Conservation (phyloP, 1,140 invertebrate genomes). For the Drosophila lacteicornis region DNA sequence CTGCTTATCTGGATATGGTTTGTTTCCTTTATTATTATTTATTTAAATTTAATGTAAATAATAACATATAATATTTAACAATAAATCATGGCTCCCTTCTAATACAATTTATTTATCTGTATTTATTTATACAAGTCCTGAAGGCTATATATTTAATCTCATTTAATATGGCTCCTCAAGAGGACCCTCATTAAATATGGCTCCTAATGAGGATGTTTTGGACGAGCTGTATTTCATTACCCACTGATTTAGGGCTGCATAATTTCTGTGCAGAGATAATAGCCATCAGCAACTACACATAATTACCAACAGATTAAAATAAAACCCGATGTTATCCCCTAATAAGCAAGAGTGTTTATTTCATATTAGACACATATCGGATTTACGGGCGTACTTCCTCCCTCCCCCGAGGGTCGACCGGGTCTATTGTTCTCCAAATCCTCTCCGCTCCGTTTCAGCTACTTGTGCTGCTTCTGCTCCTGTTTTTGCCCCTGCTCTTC, state of each 20-base stretch:
- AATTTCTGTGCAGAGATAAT: not conserved
- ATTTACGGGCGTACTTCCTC: not conserved
- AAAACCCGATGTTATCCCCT: not conserved
- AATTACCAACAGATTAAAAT: not conserved
- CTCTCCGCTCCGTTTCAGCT: not conserved
- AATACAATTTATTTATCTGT: too few species aligned
- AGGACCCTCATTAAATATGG: too few species aligned
- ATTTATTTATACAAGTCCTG: not conserved
- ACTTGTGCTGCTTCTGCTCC: not conserved
- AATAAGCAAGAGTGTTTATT: conserved; percentile 2
- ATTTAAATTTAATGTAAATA: too few species aligned
- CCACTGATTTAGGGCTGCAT: too few species aligned
- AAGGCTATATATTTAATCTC: too few species aligned
- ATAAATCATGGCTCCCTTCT: too few species aligned
- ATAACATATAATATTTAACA: too few species aligned
- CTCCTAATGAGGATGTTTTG: not conserved
- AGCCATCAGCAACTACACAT: too few species aligned
- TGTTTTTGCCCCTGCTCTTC: not conserved
- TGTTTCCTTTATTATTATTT: not conserved
- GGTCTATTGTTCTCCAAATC: conserved; percentile 1
- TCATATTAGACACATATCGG: conserved; percentile 2
- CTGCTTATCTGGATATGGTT: too few species aligned
- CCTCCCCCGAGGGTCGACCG: too few species aligned
- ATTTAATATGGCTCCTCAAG: too few species aligned
- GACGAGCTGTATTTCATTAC: too few species aligned